These are phyloP conservation scores for Brachymystax lenok DNA, from an alignment of 2,797 vertebrate species.

Conservation along the genomic window DNA sequence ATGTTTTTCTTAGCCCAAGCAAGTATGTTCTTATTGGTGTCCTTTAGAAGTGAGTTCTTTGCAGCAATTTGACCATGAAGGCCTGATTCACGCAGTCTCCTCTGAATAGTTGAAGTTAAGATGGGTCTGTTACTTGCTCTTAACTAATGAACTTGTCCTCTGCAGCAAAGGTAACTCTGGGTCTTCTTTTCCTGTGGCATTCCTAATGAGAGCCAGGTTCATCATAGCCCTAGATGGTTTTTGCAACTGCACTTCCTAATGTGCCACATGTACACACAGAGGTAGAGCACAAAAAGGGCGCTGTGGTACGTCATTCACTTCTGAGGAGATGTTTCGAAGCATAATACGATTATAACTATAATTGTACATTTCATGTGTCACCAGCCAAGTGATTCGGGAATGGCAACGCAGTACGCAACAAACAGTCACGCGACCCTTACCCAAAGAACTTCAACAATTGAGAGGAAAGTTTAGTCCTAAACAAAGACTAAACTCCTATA, in stretches of 20 bases:
- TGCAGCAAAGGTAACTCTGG: no score
- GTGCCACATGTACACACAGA: conserved; percentile 73
- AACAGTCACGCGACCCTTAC: background rate
- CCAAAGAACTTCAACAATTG: conserved; percentile 1
- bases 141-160: no score
- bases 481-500: background rate
- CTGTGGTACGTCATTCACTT: background rate
- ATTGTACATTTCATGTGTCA: background rate
- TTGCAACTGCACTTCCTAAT: conserved; percentile 31
- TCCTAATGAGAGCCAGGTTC: no score
- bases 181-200: no score
- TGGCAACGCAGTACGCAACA: background rate
- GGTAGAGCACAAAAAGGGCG: background rate
- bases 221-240: no score
- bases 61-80: no score
- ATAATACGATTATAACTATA: background rate
- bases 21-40: no score
- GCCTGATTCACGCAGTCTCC: no score
- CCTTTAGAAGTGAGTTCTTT: no score
- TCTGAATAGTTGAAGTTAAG: no score
- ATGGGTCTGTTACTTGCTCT: no score
- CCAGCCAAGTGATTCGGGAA: background rate
- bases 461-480: background rate
- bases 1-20: no score
- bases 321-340: conserved; percentile 18